Base-by-base conservation (phyloP, 2,797 vertebrate genomes). In the Rousettus madagascariensis region DNA sequence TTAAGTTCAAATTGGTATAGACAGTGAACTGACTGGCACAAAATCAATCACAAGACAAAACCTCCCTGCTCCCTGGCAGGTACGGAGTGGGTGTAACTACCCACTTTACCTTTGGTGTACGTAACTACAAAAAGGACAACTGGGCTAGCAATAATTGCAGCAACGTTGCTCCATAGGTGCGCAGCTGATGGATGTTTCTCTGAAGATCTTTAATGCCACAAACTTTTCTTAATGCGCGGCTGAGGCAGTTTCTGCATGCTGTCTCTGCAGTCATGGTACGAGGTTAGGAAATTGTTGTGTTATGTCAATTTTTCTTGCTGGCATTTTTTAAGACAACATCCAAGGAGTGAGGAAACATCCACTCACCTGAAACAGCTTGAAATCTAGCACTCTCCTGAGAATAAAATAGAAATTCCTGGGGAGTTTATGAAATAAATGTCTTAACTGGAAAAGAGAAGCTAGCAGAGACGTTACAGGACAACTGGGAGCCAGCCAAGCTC, bases 321-420 rank as follows among this genome's bases (percentile, higher is more conserved):
- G 93, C 90, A 85, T 59, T 74, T 95, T 38, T 38, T 33, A 80
- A 87, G 80, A 84, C 38, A 84, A 75, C 16, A 74, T 46, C 6
- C n/a, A 59, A 30, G 13, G 53, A 59, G 26, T 26, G 41, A 77
- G 53, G 51, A 55, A 74, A 55, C 30, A 66, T 36, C 51, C 46
- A 63, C 9, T 79, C 51, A 41, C 4, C 33, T 82, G 55, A 46
- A 80, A 80, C 36, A 85, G 6, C 43, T 17, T 69, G 53, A 91
- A 63, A 74, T 38, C 8, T 69, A 85, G 91, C 46, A 57, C 66
- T 80, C 3, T n/a, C 30, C 55, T 28, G 17, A 84, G 33, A 53
- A 65, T 30, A 51, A 87, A 86, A 38, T 9, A 49, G 43, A 49
- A 75, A 49, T 30, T 57, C 53, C 75, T 46, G 38, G 46, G 33